These are phyloP conservation scores for Jacana jacana DNA, from an alignment of 2,113 vertebrate genomes.

Conservation along the genomic window DNA sequence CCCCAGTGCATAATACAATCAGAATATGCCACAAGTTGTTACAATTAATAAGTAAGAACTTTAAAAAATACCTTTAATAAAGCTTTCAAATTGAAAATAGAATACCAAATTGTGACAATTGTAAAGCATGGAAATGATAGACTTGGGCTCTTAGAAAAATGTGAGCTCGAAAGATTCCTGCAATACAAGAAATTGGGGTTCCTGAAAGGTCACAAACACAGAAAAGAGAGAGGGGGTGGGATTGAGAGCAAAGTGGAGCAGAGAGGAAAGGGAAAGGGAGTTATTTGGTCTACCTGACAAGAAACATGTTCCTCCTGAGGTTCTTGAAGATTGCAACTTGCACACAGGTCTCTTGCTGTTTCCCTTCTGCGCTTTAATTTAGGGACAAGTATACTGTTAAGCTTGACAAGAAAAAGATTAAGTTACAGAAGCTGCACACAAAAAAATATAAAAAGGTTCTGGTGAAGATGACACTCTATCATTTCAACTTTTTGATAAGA, in stretches of 20 bases:
- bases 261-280: neutral
- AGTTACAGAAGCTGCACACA: neutral
- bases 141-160: neutral
- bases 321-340: neutral
- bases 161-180: neutral
- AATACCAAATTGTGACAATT: neutral
- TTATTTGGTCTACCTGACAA: neutral
- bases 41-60: neutral
- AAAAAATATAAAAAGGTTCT: neutral
- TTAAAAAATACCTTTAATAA: neutral
- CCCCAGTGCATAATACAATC: neutral
- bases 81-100: neutral
- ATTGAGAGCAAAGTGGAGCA: neutral
- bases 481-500: neutral
- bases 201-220: neutral
- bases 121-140: neutral
- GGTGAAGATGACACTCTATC: neutral
- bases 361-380: neutral
- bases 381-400: neutral
- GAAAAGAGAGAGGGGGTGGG: neutral
- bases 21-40: neutral
- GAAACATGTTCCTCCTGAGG: neutral
- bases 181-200: neutral
- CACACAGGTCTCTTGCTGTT: neutral
- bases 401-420: neutral